A percentile compares a stretch with the other conserved stretches of the same genome.
Evolutionary conservation across 2,113 vertebrate genomes (phyloP).

Genomic region (Dasyprocta punctata): DNA sequence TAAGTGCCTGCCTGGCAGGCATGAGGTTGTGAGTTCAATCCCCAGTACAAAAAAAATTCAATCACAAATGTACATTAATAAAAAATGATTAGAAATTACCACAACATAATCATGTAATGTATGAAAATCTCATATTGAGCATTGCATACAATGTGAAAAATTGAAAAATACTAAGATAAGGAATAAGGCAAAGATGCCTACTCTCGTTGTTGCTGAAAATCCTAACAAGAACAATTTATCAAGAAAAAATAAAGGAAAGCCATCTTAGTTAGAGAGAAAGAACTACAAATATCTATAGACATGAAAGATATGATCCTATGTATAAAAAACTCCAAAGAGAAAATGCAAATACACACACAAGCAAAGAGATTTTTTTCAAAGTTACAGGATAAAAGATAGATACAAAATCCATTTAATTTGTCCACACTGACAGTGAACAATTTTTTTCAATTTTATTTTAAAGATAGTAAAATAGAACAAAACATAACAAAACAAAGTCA

Average conservation of each 20-base stretch:
- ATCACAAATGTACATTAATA: neutral
- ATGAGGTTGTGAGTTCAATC: no score
- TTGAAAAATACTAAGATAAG: neutral
- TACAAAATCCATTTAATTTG: neutral
- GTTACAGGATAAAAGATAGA: neutral
- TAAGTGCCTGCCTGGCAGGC: no score
- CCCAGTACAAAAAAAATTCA: no score
- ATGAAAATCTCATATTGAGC: neutral
- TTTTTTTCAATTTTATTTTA: no score
- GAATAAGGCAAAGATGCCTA: neutral
- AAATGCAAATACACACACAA: no score
- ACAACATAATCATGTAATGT: neutral
- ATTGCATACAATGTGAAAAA: neutral
- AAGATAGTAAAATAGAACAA: no score
- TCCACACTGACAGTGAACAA: neutral
- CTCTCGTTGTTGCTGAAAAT: neutral
- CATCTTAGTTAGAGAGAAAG: neutral
- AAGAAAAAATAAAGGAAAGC: neutral
- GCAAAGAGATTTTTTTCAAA: neutral
- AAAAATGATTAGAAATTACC: neutral
- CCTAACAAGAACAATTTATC: neutral
- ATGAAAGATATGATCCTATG: neutral
- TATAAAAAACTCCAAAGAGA: neutral
- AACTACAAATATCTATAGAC: neutral
- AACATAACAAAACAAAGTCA: no score